Evolutionary conservation across 2,797 vertebrate genomes (phyloP).

Genomic region (Rhincodon typus): DNA sequence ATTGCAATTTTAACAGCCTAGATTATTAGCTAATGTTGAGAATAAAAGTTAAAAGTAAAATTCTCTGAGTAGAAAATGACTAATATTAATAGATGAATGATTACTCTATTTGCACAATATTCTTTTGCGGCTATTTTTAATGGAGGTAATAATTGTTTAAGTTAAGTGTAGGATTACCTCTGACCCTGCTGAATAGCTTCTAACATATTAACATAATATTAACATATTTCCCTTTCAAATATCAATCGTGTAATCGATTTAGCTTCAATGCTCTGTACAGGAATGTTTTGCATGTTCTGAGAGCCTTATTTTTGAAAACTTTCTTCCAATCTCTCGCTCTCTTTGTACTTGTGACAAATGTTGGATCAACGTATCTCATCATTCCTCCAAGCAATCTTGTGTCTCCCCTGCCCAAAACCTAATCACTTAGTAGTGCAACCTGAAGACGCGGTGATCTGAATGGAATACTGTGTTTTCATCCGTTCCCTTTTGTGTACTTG

Average conservation of each 20-base stretch:
- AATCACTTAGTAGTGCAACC: not conserved
- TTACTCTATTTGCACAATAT: not conserved
- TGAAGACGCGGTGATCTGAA: not conserved
- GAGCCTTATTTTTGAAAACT: not conserved
- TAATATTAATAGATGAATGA: not conserved
- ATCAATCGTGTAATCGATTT: not conserved
- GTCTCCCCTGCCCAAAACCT: not conserved
- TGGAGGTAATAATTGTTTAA: not conserved
- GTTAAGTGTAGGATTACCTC: not conserved
- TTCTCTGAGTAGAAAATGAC: constrained; percentile 17
- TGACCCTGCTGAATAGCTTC: not conserved
- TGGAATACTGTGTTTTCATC: not conserved
- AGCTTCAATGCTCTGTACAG: not conserved
- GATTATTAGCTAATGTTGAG: not conserved
- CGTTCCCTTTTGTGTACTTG: not conserved
- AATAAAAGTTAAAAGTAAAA: not conserved
- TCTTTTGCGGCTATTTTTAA: not conserved
- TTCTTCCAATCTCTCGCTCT: not conserved
- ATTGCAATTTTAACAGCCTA: not conserved
- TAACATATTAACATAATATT: not conserved
- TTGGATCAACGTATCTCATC: not conserved
- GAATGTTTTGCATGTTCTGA: not conserved
- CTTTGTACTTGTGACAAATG: not conserved
- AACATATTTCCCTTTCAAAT: not conserved
- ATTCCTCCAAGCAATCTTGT: not conserved